A percentile compares a stretch with the other conserved stretches of the same genome.
Evolutionary conservation across 2,888 invertebrate genomes (phyloP).

Genomic region (Mechanitis messenoides): DNA sequence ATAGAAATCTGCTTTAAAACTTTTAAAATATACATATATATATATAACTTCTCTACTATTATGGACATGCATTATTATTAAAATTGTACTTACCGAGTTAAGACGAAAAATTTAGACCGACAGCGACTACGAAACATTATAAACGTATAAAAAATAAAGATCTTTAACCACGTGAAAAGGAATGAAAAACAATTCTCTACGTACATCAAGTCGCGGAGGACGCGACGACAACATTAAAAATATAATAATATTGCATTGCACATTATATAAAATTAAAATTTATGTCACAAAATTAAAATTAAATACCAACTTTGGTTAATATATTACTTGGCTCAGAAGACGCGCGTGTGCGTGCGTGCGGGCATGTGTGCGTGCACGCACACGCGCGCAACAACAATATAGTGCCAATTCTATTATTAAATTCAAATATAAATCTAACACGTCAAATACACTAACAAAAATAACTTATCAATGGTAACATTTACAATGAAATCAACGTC

Average conservation of each 20-base stretch:
- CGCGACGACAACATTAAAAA: conserved; percentile 30
- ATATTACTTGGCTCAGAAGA: conserved; percentile 37
- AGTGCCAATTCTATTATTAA: conserved; percentile 9
- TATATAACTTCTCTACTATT: conserved; percentile 59
- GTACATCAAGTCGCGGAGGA: conserved; percentile 34
- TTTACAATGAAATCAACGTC: conserved; percentile 67
- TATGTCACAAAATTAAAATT: conserved; percentile 32
- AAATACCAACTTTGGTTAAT: conserved; percentile 53
- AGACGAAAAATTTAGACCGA: conserved; percentile 63
- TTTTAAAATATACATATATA: conserved; percentile 46
- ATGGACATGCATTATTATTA: conserved; percentile 65
- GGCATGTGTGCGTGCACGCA: background rate
- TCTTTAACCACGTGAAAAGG: conserved; percentile 67
- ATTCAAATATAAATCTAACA: conserved; percentile 27
- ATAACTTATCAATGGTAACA: conserved; percentile 75
- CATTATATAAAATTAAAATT: conserved; percentile 22
- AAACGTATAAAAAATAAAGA: conserved; percentile 76
- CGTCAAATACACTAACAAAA: conserved; percentile 44
- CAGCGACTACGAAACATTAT: conserved; percentile 45
- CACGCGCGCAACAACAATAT: background rate
- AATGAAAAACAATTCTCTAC: conserved; percentile 51
- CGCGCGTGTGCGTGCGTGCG: conserved; percentile 28
- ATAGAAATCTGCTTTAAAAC: conserved; percentile 70
- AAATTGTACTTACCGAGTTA: conserved; percentile 71
- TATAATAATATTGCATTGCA: conserved; percentile 34